Evolutionary conservation across 2,888 invertebrate species (phyloP), one percentile per base, ranked within the genome.

Genomic region (Apamea epomidion): DNA sequence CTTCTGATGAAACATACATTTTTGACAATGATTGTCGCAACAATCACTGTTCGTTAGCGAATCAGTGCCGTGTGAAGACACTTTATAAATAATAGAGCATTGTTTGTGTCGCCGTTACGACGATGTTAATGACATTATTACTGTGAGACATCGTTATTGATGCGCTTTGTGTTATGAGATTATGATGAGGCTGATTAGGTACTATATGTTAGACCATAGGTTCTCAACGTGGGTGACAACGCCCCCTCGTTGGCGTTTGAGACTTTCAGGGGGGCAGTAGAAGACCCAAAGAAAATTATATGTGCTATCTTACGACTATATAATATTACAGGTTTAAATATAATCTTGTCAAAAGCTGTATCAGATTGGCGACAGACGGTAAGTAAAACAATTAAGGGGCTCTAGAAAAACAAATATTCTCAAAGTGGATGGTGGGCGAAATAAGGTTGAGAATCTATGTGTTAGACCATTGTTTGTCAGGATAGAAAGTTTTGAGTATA

Each of bases 41-140:
- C n/a, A 29, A 76, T 76, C 54, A 48, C 51, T 37, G 29, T 78
- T 82, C 37, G 29, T 80, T 86, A 54, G 21, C 58, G 54, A 85
- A 78, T 76, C 67, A 64, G 78, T 54, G 67, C 29, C 78, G 74
- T 86, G 83, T 78, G 81, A 88, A 89, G 65, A n/a, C 16, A 64
- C 74, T 60, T 76, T 71, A 72, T 29, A 86, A 54, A 45, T 82
- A 51, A 80, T 64, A 58, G 65, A n/a, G 68, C 76, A 86, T 87
- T 88, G 86, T 88, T 81, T 64, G 73, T 81, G 72, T 87, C 77
- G 45, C 45, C 74, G 54, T 78, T 74, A 81, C 6, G 48, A 71
- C 29, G 42, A 65, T 72, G 42, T 32, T 79, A 79, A 83, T 81
- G 82, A 73, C 72, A 82, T 82, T 82, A 80, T 80, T 73, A 73